phyloP scores from a whole-genome alignment of 2,113 vertebrate species.

The Sturnira hondurensis region DNA sequence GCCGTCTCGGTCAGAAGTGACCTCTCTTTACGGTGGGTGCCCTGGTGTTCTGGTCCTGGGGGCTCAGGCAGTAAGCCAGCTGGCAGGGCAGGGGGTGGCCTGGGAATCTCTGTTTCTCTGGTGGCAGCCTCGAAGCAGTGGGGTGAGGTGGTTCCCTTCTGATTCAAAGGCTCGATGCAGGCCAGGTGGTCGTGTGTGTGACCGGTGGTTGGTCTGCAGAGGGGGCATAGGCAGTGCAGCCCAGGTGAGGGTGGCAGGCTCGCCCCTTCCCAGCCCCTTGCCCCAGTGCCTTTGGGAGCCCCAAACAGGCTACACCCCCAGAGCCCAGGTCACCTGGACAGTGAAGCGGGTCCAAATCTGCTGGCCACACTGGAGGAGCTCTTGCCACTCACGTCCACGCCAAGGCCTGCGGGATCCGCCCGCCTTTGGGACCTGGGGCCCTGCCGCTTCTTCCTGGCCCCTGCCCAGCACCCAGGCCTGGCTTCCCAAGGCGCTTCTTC shows the following conservation, averaged over 20 bases:
- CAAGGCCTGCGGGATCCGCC: background rate
- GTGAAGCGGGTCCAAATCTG: fast-evolving
- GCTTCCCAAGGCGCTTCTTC: fast-evolving
- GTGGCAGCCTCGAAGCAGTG: background rate
- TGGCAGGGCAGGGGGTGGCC: background rate
- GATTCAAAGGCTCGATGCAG: fast-evolving
- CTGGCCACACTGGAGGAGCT: background rate
- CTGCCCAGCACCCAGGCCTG: background rate
- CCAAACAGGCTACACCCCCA: background rate
- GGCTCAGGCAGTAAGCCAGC: background rate
- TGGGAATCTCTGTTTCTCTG: fast-evolving
- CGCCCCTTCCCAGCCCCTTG: no score
- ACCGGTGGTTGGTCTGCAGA: background rate
- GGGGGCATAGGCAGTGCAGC: background rate
- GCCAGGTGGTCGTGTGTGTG: background rate
- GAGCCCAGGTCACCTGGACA: background rate
- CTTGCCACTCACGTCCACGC: background rate
- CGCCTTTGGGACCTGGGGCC: fast-evolving
- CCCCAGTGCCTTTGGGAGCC: background rate
- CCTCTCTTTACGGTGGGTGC: background rate
- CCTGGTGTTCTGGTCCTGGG: background rate
- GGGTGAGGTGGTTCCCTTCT: background rate
- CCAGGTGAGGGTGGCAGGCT: background rate
- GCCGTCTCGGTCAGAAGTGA: fast-evolving
- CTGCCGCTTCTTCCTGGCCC: background rate